phyloP scores from a whole-genome alignment of 2,888 invertebrate species.

The Mechanitis mazaeus region DNA sequence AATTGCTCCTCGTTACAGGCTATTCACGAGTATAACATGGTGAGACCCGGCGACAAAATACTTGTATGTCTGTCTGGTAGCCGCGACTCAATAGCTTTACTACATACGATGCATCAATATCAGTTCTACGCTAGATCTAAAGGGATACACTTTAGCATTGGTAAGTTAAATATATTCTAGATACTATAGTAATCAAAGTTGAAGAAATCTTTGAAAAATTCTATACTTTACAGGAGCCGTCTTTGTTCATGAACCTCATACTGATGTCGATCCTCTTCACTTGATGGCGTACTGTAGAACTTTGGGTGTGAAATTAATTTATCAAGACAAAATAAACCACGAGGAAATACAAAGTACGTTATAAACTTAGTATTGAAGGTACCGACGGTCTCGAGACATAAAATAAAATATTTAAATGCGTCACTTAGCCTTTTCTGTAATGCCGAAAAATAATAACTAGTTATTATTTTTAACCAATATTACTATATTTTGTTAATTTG shows the following conservation, averaged over 20 bases:
- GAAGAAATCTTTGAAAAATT: no score
- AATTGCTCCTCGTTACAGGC: slow-evolving; percentile 70
- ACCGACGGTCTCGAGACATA: no score
- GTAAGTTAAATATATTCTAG: slow-evolving; percentile 34
- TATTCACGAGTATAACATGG: slow-evolving; percentile 88
- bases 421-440: no score
- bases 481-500: no score
- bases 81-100: slow-evolving; percentile 87
- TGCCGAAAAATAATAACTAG: no score
- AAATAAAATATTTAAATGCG: no score
- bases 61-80: slow-evolving; percentile 91
- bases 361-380: not conserved
- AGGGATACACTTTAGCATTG: slow-evolving; percentile 84
- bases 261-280: slow-evolving; percentile 84
- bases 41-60: slow-evolving; percentile 87
- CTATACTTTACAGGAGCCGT: slow-evolving; percentile 56
- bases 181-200: no score
- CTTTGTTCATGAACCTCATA: slow-evolving; percentile 78
- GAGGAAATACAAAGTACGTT: slow-evolving; percentile 51
- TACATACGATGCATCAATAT: slow-evolving; percentile 90
- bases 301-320: slow-evolving; percentile 85
- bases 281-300: slow-evolving; percentile 85
- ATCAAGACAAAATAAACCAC: slow-evolving; percentile 80
- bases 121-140: slow-evolving; percentile 85
- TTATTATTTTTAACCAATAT: no score